phyloP scores from a whole-genome alignment of 2,888 invertebrate genomes.

The Tetragonisca angustula region DNA sequence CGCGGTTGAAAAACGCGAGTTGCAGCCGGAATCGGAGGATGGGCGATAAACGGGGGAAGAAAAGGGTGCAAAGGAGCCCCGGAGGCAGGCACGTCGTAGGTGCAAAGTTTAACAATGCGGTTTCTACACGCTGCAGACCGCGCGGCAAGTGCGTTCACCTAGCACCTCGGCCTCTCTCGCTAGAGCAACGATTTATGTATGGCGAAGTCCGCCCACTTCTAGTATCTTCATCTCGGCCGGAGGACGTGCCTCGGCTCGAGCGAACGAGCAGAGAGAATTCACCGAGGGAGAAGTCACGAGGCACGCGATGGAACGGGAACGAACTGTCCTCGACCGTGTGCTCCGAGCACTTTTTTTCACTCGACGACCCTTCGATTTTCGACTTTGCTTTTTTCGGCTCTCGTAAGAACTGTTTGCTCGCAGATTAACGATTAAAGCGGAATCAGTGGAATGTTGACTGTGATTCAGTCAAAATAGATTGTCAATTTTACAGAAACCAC shows the following conservation, averaged over 20 bases:
- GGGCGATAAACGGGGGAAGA: neutral
- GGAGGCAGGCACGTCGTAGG: constrained; percentile 59
- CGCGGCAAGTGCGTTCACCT: constrained; percentile 74
- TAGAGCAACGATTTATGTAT: constrained; percentile 80
- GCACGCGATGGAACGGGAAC: constrained; percentile 12
- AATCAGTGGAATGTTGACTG: no score
- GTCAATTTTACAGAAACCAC: no score
- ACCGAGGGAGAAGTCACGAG: neutral
- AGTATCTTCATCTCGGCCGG: constrained; percentile 81
- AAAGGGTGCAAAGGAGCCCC: constrained; percentile 41
- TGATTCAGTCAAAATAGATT: no score
- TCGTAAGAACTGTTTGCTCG: no score
- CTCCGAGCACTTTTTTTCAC: no score
- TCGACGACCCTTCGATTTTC: no score
- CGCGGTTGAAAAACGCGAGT: neutral
- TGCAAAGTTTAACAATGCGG: constrained; percentile 70
- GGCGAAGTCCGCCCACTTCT: constrained; percentile 76
- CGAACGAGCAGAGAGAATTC: constrained; percentile 9
- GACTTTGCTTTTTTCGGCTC: no score
- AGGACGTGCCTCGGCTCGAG: constrained; percentile 70
- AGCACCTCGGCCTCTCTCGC: constrained; percentile 78
- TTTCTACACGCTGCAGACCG: constrained; percentile 47
- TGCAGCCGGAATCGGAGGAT: neutral
- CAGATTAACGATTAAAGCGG: no score
- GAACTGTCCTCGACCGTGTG: constrained; percentile 10